A percentile compares a stretch with the other conserved stretches of the same genome.
phyloP scores from a whole-genome alignment of 2,113 vertebrate genomes.

The Cephalopholis sonnerati region DNA sequence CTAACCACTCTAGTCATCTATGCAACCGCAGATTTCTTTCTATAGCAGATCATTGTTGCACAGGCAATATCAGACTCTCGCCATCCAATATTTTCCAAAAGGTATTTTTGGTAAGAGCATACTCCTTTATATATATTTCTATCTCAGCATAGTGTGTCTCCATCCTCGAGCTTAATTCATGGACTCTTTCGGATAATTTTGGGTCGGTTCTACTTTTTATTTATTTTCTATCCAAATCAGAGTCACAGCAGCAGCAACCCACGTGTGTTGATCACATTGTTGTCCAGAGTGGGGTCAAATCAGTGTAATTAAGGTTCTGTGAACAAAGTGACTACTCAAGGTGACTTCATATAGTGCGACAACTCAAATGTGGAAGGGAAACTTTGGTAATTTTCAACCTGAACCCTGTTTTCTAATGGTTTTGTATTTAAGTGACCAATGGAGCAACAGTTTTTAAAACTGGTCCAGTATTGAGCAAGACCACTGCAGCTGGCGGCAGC shows the following conservation, averaged over 20 bases:
- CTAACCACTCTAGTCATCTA: constrained; percentile 73
- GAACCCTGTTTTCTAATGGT: no score
- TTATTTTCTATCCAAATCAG: constrained; percentile 40
- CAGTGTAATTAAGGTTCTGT: constrained; percentile 31
- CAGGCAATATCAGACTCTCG: constrained; percentile 57
- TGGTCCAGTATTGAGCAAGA: no score
- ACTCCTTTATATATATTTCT: constrained; percentile 72
- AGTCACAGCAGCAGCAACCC: constrained; percentile 10
- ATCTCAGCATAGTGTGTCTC: constrained; percentile 45
- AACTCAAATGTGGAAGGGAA: constrained; percentile 7
- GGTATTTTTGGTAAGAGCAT: constrained; percentile 68
- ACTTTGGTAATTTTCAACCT: no score
- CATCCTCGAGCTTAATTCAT: constrained; percentile 30
- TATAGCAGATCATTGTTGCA: constrained; percentile 48
- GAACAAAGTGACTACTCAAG: constrained; percentile 33
- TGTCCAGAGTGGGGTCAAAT: constrained; percentile 23
- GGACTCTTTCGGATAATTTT: constrained; percentile 41
- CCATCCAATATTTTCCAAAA: constrained; percentile 66
- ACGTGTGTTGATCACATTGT: constrained; percentile 13
- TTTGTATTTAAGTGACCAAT: no score
- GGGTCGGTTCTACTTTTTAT: constrained; percentile 24
- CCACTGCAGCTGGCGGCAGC: no score
- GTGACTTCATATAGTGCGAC: constrained; percentile 16
- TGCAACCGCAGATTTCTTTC: constrained; percentile 75
- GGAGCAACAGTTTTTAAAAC: no score